Percentiles rank a stretch among this genome's conserved stretches.
Conservation (phyloP, 2,113 vertebrate genomes). For the Pandion haliaetus region DNA sequence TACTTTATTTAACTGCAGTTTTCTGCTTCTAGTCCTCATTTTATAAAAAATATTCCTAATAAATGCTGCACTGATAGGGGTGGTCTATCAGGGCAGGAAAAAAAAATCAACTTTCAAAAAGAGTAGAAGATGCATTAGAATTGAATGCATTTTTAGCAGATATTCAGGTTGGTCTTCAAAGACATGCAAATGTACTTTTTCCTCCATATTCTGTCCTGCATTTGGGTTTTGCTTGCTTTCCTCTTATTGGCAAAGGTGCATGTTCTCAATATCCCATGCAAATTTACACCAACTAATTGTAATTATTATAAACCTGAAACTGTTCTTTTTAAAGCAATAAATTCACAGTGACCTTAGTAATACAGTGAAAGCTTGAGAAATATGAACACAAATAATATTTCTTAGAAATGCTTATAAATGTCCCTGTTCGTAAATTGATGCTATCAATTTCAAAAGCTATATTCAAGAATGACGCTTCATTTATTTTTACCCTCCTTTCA, state of each 20-base stretch:
- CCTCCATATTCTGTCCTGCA: background rate
- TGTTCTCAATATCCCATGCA: background rate
- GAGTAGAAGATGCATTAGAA: background rate
- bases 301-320: background rate
- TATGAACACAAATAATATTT: background rate
- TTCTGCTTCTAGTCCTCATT: background rate
- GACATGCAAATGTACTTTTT: background rate
- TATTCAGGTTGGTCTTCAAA: conserved; percentile 17
- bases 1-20: background rate
- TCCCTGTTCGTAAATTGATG: background rate
- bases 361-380: background rate
- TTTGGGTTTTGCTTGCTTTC: background rate
- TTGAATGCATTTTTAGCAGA: background rate
- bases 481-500: conserved; percentile 17
- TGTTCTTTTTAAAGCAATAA: background rate
- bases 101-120: background rate
- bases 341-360: background rate
- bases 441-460: background rate
- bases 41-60: background rate
- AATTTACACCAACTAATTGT: background rate
- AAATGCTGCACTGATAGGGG: background rate
- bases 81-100: background rate
- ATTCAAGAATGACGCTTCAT: background rate
- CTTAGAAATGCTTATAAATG: conserved; percentile 13
- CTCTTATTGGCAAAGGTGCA: background rate